These are phyloP conservation scores for Myiothlypis chrysogaster DNA, from an alignment of 2,797 vertebrate species.

Conservation along the genomic window DNA sequence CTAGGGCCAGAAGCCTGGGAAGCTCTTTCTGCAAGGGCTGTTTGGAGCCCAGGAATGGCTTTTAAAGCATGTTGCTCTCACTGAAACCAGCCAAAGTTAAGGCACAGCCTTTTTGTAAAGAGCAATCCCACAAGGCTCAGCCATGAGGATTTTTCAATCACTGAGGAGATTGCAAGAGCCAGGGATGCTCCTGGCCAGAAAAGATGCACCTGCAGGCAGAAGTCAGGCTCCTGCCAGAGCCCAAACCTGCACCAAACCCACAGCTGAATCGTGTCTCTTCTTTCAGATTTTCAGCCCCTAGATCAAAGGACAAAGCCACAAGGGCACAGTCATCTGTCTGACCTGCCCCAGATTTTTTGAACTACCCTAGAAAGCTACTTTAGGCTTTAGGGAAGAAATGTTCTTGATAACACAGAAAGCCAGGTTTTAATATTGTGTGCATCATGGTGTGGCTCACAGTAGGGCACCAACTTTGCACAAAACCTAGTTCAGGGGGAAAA, in stretches of 20 bases:
- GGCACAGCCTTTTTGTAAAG: background rate
- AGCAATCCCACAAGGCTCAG: background rate
- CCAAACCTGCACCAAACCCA: background rate
- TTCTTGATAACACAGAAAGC: background rate
- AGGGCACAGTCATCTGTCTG: background rate
- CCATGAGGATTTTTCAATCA: background rate
- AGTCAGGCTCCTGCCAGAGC: background rate
- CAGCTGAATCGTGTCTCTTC: background rate
- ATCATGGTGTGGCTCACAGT: background rate
- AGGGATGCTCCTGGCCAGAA: background rate
- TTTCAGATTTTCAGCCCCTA: background rate
- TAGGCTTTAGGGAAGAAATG: background rate
- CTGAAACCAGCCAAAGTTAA: background rate
- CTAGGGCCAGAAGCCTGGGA: background rate
- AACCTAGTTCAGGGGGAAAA: background rate
- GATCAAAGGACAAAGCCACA: background rate
- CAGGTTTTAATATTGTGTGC: background rate
- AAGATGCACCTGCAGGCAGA: background rate
- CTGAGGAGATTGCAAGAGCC: background rate
- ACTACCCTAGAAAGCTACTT: background rate
- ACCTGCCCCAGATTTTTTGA: slow-evolving; percentile 14
- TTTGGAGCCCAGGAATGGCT: background rate
- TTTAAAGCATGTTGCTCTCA: background rate
- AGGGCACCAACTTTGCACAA: background rate
- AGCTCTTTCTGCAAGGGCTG: background rate